Percentiles rank a stretch among this genome's conserved stretches.
Conservation (phyloP, 1,140 invertebrate species). For the Pantala flavescens region DNA sequence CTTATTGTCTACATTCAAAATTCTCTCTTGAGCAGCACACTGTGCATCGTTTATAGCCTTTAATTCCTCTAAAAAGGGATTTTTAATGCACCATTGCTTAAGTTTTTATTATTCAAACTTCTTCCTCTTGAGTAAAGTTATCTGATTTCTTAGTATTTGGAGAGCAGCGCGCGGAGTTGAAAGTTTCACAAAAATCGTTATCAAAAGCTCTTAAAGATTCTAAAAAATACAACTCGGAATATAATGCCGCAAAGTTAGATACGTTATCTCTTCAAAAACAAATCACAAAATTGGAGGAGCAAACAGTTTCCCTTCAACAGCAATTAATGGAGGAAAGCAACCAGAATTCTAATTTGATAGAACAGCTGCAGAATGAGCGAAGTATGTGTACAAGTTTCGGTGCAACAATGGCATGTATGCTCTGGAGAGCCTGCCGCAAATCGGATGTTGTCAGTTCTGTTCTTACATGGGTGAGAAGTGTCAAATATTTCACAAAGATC, state of each 20-base stretch:
- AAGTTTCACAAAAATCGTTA: neutral
- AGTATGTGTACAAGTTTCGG: neutral
- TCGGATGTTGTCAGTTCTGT: neutral
- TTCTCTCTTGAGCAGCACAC: no score
- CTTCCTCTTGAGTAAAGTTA: no score
- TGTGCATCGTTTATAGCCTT: no score
- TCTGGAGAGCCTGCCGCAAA: neutral
- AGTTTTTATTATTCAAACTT: no score
- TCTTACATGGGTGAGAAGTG: neutral
- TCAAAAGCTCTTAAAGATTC: neutral
- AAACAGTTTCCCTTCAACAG: neutral
- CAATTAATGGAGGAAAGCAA: neutral
- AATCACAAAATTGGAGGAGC: neutral
- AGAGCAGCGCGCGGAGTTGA: neutral
- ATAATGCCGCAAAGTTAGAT: neutral
- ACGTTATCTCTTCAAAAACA: neutral
- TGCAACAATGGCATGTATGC: neutral
- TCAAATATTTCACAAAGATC: no score
- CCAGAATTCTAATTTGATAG: neutral
- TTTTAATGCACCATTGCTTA: no score
- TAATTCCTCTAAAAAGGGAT: no score
- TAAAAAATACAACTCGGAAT: neutral
- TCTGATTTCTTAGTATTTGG: no score
- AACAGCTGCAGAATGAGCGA: neutral
- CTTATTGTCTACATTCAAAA: no score